Evolutionary conservation across 2,113 vertebrate genomes (phyloP), one percentile per base, ranked within the genome.

Genomic region (Rhabdornis inornatus): DNA sequence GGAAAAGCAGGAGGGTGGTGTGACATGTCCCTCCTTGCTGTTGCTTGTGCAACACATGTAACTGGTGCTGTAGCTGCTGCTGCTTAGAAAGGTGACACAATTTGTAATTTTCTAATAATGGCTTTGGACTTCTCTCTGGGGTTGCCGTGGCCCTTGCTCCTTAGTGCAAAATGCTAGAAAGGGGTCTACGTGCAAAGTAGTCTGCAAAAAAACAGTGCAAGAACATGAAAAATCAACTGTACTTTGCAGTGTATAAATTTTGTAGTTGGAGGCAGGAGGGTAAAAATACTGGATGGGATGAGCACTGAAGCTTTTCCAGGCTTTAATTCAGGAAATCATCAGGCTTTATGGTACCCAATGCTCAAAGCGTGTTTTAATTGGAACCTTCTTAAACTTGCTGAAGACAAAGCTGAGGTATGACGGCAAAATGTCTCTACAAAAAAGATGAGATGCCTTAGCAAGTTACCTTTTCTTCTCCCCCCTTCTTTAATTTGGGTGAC

Each of bases 41-140:
- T 5, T 57, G 18, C 28, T 47, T 8, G 24, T 20, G 44, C 53
- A 56, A 30, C 33, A 11, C 2, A 0, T 0, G 1, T 21, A 23
- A 24, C 18, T 7, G 25, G 8, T 13, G 39, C 6, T 40, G 9
- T 40, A 71, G 27, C 18, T 60, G 27, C 45, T 77, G 39, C 44
- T 39, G 3, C 68, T 28, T 39, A 10, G 42, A 30, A 74, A 35
- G 24, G 37, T 47, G 57, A 4, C 9, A 33, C 7, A 0, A 2
- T n/a, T n/a, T 9, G 10, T 21, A 2, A 2, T 11, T 56, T 89
- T 44, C 20, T 23, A 7, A 25, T 19, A 4, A 5, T 7, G 39
- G 37, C 50, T 93, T 77, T 69, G 39, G 60, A 8, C 27, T 49
- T 63, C 1, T 21, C 14, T 40, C 45, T 42, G 56, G 28, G 13